These are phyloP conservation scores for Jordanella pulchra DNA, from an alignment of 2,797 vertebrate genomes.

Conservation along the genomic window DNA sequence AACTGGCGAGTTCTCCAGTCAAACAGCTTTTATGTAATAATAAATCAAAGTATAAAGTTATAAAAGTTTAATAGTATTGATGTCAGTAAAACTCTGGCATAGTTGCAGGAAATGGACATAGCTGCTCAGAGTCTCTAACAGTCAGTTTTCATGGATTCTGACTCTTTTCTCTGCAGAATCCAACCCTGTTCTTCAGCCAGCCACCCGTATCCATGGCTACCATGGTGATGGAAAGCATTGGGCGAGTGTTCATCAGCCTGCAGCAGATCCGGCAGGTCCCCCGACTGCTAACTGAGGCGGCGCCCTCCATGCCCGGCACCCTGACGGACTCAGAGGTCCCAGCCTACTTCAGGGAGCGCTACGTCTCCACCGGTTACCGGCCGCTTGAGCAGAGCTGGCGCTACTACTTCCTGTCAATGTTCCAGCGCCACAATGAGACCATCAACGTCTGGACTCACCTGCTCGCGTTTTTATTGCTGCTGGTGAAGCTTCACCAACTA, in stretches of 20 bases:
- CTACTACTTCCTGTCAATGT: slow-evolving; percentile 88
- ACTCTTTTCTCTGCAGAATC: slow-evolving; percentile 23
- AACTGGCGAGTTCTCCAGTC: too few species aligned
- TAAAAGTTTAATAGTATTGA: neutral
- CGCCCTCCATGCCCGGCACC: slow-evolving; percentile 75
- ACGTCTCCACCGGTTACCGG: slow-evolving; percentile 85
- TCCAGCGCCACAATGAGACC: slow-evolving; percentile 91
- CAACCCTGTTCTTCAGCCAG: neutral
- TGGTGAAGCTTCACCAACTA: slow-evolving; percentile 74
- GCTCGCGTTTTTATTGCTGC: slow-evolving; percentile 78
- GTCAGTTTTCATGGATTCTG: neutral
- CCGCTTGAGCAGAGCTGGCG: slow-evolving; percentile 84
- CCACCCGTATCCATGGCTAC: slow-evolving; percentile 76
- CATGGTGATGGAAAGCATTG: slow-evolving; percentile 77
- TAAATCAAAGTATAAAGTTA: neutral
- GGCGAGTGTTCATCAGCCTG: slow-evolving; percentile 78
- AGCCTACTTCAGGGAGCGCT: slow-evolving; percentile 83
- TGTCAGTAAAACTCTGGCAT: too few species aligned
- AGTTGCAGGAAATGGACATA: neutral
- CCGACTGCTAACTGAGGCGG: slow-evolving; percentile 65
- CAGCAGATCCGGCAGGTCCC: slow-evolving; percentile 77
- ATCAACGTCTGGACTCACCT: slow-evolving; percentile 92
- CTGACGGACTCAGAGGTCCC: slow-evolving; percentile 85
- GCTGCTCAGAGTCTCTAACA: neutral
- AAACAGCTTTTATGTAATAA: neutral